These are phyloP conservation scores for Ciona savignyi DNA, from an alignment of 23 tunicate genomes.

Conservation along the genomic window DNA sequence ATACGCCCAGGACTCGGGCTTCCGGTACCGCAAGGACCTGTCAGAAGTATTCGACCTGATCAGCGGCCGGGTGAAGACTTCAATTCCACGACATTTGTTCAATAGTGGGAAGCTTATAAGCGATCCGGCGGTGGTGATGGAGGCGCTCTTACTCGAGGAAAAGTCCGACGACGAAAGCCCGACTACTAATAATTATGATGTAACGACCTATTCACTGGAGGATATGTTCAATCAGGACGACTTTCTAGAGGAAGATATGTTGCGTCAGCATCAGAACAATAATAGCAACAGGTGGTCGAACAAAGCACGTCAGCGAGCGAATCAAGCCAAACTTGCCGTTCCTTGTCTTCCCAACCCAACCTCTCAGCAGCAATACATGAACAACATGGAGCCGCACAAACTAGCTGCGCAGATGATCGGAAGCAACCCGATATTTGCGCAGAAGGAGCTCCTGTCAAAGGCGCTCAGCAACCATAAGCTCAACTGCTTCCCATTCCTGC, in stretches of 20 bases:
- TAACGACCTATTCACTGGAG: constrained; percentile 29
- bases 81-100: constrained; percentile 54
- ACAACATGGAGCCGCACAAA: constrained; percentile 21
- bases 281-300: constrained; percentile 14
- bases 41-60: constrained; percentile 76
- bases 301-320: constrained; percentile 16
- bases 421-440: constrained; percentile 9
- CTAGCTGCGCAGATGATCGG: constrained; percentile 27
- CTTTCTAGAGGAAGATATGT: constrained; percentile 27
- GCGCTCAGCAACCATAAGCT: constrained; percentile 34
- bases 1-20: constrained; percentile 79
- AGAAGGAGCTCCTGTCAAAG: constrained; percentile 29
- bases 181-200: neutral
- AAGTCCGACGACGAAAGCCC: constrained; percentile 46
- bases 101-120: constrained; percentile 37
- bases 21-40: constrained; percentile 75
- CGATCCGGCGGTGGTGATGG: constrained; percentile 79
- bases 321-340: neutral
- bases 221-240: constrained; percentile 71
- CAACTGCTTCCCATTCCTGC: constrained; percentile 15
- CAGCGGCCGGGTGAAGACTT: constrained; percentile 61
- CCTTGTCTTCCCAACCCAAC: constrained; percentile 5
- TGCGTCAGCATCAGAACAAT: constrained; percentile 24
- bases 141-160: constrained; percentile 56
- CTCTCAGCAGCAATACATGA: constrained; percentile 14